These are phyloP conservation scores for Brachionus paranguensis DNA, from an alignment of 1,140 invertebrate species.

Conservation along the genomic window DNA sequence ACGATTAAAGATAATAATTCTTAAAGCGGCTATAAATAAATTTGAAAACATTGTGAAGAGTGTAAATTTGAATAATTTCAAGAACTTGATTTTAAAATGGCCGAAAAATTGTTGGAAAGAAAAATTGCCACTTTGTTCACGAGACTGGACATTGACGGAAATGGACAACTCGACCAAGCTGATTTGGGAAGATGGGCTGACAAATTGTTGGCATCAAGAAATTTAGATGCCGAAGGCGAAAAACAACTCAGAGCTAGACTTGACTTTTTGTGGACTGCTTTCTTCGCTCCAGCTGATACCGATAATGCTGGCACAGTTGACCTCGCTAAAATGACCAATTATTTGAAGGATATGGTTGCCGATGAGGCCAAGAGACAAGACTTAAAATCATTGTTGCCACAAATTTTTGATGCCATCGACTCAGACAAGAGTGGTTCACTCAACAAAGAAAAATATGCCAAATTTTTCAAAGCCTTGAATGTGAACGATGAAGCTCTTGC, in stretches of 20 bases:
- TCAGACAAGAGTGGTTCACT: constrained; percentile 1
- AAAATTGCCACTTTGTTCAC: constrained; percentile 23
- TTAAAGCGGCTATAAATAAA: no score
- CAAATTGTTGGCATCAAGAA: constrained; percentile 2
- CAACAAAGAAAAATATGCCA: background rate
- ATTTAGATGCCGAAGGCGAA: background rate
- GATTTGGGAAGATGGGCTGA: constrained; percentile 31
- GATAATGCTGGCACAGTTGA: background rate
- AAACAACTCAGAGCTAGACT: background rate
- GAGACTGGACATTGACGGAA: background rate
- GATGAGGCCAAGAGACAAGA: background rate
- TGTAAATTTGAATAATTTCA: no score
- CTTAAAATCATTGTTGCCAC: background rate
- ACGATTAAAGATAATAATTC: no score
- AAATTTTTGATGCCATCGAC: constrained; percentile 33
- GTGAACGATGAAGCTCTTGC: background rate
- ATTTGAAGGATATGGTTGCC: background rate
- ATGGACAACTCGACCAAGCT: background rate
- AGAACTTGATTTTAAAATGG: background rate
- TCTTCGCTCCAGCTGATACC: constrained; percentile 27
- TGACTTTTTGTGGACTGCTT: background rate
- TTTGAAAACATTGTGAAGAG: no score
- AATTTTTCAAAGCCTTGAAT: constrained; percentile 35
- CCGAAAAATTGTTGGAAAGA: background rate
- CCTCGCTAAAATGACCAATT: background rate